Evolutionary conservation across 2,113 vertebrate species (phyloP), one percentile per base, ranked within the genome.

Genomic region (Neotragus moschatus): DNA sequence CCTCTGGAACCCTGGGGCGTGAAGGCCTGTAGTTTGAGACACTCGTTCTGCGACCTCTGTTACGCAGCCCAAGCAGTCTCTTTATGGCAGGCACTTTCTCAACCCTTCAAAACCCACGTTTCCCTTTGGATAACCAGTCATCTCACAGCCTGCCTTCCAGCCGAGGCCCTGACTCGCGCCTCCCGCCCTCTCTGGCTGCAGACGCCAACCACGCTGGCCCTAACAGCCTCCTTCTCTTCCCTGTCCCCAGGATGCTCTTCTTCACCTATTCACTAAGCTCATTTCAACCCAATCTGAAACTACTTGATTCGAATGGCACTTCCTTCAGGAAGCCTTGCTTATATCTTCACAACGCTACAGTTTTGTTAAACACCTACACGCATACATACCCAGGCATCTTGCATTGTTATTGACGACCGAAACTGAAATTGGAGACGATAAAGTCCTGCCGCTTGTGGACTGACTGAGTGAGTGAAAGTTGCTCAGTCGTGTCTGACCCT

Each of bases 21-120:
- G 11, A 79, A 49, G 26, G 43, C 63, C 51, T 45, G 8, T 1
- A 4, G 51, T 36, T 2, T 73, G 15, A 73, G 39, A 21, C 2
- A 4, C 43, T 23, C 0, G 0, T 1, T 17, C 81, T 58, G 49
- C 13, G 14, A 15, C 12, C 30, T 19, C 56, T 26, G 14, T 30
- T 19, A 1, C 0, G 0, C 26, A 8, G 49, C 28, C 49, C 39
- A 19, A 13, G 21, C 61, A 45, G 15, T n/a, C 14, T 17, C 10
- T 5, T 12, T 7, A 1, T n/a, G n/a, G 14, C 2, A 1, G n/a
- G 14, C 9, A n/a, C 36, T 26, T 11, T 79, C 33, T 39, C 70
- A 61, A 43, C 9, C 21, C 43, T 51, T 51, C n/a, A 60, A 39
- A 60, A 30, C 33, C 8, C 13, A 25, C 0, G 0, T 26, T 77